Conservation (phyloP, 2,888 invertebrate genomes). For the Cartodere bifasciata region DNA sequence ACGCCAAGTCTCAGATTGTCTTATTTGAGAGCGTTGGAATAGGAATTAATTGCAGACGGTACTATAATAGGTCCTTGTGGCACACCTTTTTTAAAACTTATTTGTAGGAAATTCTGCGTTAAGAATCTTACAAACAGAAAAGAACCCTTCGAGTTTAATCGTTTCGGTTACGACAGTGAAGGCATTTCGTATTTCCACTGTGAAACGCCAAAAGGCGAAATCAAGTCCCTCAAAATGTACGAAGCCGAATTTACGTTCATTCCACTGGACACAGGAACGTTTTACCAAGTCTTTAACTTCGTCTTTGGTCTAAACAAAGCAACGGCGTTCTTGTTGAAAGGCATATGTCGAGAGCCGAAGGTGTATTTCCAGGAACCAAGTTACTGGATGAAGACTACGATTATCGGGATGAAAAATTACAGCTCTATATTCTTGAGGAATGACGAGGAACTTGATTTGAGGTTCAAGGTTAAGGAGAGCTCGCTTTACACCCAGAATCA, state of each 20-base stretch:
- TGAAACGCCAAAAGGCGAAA: constrained; percentile 42
- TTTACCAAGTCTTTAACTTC: constrained; percentile 38
- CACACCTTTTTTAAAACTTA: too few species aligned
- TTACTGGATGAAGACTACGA: constrained; percentile 46
- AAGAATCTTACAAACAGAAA: too few species aligned
- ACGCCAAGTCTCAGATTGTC: constrained; percentile 36
- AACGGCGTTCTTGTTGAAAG: constrained; percentile 49
- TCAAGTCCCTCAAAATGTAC: constrained; percentile 45
- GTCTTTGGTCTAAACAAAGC: constrained; percentile 44
- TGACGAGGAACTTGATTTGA: constrained; percentile 39
- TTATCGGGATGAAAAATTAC: constrained; percentile 42
- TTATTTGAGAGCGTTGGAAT: constrained; percentile 55
- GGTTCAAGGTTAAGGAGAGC: constrained; percentile 41
- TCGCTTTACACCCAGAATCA: constrained; percentile 43
- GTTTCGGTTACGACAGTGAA: too few species aligned
- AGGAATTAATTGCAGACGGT: constrained; percentile 29
- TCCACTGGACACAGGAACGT: constrained; percentile 47
- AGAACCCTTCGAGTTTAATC: too few species aligned
- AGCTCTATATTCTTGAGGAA: constrained; percentile 39
- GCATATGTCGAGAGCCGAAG: constrained; percentile 48
- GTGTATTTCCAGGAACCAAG: constrained; percentile 46
- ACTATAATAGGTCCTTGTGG: constrained; percentile 4
- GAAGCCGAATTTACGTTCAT: constrained; percentile 52
- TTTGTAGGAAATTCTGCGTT: too few species aligned
- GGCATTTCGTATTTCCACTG: constrained; percentile 41